These are phyloP conservation scores for Eleginops maclovinus DNA, from an alignment of 2,113 vertebrate species.

Conservation along the genomic window DNA sequence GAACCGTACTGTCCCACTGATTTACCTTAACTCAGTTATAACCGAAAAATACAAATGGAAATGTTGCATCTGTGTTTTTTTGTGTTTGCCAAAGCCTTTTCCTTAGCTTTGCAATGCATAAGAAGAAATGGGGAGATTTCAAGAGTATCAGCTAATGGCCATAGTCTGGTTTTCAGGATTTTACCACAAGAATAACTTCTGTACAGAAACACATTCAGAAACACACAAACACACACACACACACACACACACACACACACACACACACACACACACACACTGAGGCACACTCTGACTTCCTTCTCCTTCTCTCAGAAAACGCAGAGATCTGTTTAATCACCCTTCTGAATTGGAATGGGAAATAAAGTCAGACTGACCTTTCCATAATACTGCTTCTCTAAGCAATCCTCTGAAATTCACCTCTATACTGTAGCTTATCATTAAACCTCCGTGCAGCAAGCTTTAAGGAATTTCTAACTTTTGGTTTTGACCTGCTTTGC, in stretches of 20 bases:
- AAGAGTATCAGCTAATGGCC: conserved; percentile 69
- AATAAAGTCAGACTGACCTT: conserved; percentile 33
- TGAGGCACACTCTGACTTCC: conserved; percentile 8
- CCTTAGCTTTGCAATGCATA: conserved; percentile 41
- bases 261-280: neutral
- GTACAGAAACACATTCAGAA: conserved; percentile 12
- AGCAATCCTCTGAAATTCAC: neutral
- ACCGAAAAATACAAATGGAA: neutral
- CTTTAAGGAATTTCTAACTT: conserved; percentile 10
- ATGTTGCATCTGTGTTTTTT: conserved; percentile 28
- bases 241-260: neutral
- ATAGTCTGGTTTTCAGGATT: conserved; percentile 57
- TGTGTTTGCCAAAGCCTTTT: too few relatives aligned
- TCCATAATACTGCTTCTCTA: conserved; percentile 9
- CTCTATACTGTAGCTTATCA: conserved; percentile 1
- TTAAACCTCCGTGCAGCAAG: conserved; percentile 16
- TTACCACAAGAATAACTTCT: neutral
- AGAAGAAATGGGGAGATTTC: conserved; percentile 67
- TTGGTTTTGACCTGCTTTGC: neutral
- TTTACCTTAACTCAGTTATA: neutral
- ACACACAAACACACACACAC: neutral
- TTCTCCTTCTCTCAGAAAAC: conserved; percentile 16
- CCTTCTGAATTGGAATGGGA: neutral
- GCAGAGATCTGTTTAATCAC: conserved; percentile 21
- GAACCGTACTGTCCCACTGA: conserved; percentile 7